phyloP scores from a whole-genome alignment of 2,888 invertebrate species.

The Mesorhabditis spiculigera region DNA sequence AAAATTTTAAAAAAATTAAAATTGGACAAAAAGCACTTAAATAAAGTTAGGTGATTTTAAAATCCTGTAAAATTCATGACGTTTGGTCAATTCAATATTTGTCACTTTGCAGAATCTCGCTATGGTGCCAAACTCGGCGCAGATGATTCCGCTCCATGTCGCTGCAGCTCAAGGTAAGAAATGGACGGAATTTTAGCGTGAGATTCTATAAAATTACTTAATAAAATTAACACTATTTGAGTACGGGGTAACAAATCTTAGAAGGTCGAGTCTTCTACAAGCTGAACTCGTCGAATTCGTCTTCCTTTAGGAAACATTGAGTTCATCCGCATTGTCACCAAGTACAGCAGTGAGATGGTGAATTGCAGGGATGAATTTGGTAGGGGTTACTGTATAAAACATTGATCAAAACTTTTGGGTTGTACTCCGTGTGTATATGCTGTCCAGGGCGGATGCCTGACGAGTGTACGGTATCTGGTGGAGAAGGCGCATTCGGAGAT shows the following conservation, averaged over 20 bases:
- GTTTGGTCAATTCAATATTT: too few relatives aligned
- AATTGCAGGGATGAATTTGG: conserved; percentile 48
- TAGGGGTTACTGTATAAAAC: neutral
- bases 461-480: conserved; percentile 43
- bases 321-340: conserved; percentile 46
- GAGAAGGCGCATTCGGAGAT: conserved; percentile 48
- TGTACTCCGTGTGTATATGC: conserved; percentile 52
- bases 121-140: conserved; percentile 39
- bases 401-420: conserved; percentile 22
- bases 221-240: too few relatives aligned
- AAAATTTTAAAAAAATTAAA: neutral
- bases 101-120: conserved; percentile 28
- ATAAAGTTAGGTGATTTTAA: neutral
- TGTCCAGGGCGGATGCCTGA: conserved; percentile 47
- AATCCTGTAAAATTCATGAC: neutral
- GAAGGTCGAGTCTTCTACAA: too few relatives aligned
- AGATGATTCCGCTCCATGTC: conserved; percentile 53
- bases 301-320: conserved; percentile 46
- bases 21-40: neutral
- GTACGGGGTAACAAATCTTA: too few relatives aligned
- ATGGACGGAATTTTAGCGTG: too few relatives aligned
- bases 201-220: too few relatives aligned
- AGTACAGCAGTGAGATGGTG: conserved; percentile 48
- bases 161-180: conserved; percentile 55
- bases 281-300: too few relatives aligned